Evolutionary conservation across 2,797 vertebrate species (phyloP), one percentile per base, ranked within the genome.

Genomic region (Lepilemur ruficaudatus): DNA sequence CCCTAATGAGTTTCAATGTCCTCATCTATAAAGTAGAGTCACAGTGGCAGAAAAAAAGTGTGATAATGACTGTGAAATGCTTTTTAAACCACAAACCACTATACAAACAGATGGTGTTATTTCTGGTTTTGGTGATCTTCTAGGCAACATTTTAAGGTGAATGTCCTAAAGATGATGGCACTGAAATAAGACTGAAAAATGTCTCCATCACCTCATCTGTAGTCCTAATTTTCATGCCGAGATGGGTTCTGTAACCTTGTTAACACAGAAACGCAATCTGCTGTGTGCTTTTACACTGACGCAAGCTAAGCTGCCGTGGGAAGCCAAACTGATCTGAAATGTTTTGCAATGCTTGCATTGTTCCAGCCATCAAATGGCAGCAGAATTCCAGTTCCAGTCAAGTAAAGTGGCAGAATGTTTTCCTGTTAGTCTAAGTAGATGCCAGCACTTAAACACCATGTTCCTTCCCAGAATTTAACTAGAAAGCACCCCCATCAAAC

Each of bases 381-480:
- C 86, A 94, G 73, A 78, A 91, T 92, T 94, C 93, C 92, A 80
- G 38, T 57, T 93, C 50, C 79, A 65, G 57, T 93, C 94, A 89
- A 80, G 65, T 70, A 41, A 95, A 80, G 93, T 93, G 80, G 86
- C 94, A 95, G 89, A 96, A 89, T 28, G 63, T 41, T 95, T 98
- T 97, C 95, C 83, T 96, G 95, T 97, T 97, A 95, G 78, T 91
- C 61, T 95, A 96, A 96, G 63, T 59, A 92, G 94, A 80, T 87
- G 95, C 95, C 96, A 96, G n/a, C 30, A 8, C 91, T 97, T 97
- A 97, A 95, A 95, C 55, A 95, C 15, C 14, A 35, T 35, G 48
- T 91, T 94, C 95, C 86, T 97, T 97, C 96, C 96, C 94, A 95
- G 97, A 97, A 97, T 84, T 97, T 92, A 48, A 81, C 30, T 83